These are phyloP conservation scores for Hoplodrina ambigua DNA, from an alignment of 2,888 invertebrate species.

Conservation along the genomic window DNA sequence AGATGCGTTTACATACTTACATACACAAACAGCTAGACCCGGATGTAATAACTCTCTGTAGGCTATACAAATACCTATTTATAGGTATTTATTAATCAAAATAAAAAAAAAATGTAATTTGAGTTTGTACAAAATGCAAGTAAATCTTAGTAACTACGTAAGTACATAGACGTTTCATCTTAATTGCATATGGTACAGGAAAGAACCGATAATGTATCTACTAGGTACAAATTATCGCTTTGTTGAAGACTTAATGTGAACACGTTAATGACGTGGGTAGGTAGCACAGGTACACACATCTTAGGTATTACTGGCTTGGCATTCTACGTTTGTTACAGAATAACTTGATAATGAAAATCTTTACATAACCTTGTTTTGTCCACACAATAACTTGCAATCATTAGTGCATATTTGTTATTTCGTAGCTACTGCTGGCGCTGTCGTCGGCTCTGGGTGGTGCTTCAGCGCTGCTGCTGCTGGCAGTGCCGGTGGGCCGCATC, in stretches of 20 bases:
- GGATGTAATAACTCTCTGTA: too few relatives aligned
- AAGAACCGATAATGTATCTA: slow-evolving; percentile 3
- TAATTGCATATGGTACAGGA: slow-evolving; percentile 14
- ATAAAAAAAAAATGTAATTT: too few relatives aligned
- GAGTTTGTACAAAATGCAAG: too few relatives aligned
- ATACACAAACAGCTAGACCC: too few relatives aligned
- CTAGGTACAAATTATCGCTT: slow-evolving; percentile 5
- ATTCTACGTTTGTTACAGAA: background rate
- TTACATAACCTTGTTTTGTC: too few relatives aligned
- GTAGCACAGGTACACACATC: slow-evolving; percentile 2
- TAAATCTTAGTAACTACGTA: background rate
- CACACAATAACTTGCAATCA: background rate
- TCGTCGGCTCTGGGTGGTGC: slow-evolving; percentile 93
- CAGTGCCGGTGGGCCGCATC: slow-evolving; percentile 93
- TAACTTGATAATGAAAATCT: slow-evolving; percentile 5
- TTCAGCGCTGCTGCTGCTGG: slow-evolving; percentile 92
- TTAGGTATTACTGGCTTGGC: background rate
- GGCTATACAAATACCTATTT: too few relatives aligned
- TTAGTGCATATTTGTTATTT: slow-evolving; percentile 14
- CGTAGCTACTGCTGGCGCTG: slow-evolving; percentile 92
- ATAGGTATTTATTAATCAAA: too few relatives aligned
- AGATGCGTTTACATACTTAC: too few relatives aligned
- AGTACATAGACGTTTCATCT: background rate
- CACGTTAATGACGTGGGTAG: background rate
- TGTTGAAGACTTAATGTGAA: slow-evolving; percentile 1